These are phyloP conservation scores for Micrasema longulum DNA, from an alignment of 1,140 invertebrate species.

Conservation along the genomic window DNA sequence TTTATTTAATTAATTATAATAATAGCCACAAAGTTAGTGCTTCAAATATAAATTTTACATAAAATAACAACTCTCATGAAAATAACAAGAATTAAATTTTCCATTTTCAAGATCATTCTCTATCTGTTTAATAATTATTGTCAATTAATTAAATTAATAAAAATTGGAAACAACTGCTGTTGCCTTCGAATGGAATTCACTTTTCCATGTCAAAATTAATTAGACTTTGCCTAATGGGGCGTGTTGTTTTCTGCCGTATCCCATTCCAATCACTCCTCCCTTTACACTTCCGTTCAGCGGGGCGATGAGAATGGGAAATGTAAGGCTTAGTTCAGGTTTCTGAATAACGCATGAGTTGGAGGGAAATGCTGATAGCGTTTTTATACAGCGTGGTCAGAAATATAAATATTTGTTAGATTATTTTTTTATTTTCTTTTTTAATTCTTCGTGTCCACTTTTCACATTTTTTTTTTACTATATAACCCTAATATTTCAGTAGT, in stretches of 20 bases:
- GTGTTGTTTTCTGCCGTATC: conserved; percentile 19
- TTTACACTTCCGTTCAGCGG: background rate
- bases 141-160: too few species aligned
- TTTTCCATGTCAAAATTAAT: conserved; percentile 29
- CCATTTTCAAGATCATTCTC: too few species aligned
- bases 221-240: conserved; percentile 34
- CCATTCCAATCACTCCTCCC: conserved; percentile 14
- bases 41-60: too few species aligned
- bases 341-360: conserved; percentile 30
- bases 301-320: conserved; percentile 19
- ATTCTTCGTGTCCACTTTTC: background rate
- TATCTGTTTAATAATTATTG: too few species aligned
- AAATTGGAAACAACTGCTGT: too few species aligned
- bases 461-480: too few species aligned
- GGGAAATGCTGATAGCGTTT: conserved; percentile 20
- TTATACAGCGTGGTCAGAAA: conserved; percentile 1
- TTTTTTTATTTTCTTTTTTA: conserved; percentile 1
- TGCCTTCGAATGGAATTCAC: background rate
- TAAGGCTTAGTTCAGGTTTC: conserved; percentile 3
- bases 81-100: too few species aligned
- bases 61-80: too few species aligned
- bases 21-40: too few species aligned
- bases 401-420: conserved; percentile 1
- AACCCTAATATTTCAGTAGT: too few species aligned
- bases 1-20: too few species aligned